phyloP scores from a whole-genome alignment of 2,797 vertebrate genomes.

The Phaenicophaeus curvirostris region DNA sequence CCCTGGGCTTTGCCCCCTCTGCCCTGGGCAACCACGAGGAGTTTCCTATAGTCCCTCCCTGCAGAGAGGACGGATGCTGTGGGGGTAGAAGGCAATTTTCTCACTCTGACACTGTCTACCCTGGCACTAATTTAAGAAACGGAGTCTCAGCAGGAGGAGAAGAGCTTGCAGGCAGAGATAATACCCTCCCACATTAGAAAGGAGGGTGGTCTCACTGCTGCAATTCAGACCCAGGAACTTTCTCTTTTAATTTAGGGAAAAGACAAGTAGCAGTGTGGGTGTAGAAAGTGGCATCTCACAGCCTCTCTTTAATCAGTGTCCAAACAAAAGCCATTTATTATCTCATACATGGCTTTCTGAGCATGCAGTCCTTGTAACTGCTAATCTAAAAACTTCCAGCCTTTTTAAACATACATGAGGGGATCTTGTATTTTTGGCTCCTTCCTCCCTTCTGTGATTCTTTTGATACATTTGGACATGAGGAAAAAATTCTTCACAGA shows the following conservation, averaged over 20 bases:
- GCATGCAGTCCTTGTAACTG: background rate
- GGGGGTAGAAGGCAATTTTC: background rate
- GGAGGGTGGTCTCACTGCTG: background rate
- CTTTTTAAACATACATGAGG: conserved; percentile 56
- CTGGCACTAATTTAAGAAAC: background rate
- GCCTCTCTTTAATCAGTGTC: conserved; percentile 34
- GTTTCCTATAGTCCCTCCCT: background rate
- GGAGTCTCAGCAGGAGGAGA: background rate
- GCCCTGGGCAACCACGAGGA: background rate
- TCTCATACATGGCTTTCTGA: background rate
- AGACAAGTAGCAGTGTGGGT: background rate
- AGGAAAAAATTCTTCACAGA: too few species aligned
- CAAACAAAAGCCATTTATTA: conserved; percentile 7
- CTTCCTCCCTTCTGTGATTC: background rate
- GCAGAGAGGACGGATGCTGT: background rate
- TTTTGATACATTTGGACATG: background rate
- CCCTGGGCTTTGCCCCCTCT: background rate
- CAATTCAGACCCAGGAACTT: background rate
- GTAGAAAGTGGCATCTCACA: background rate
- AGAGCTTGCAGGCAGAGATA: background rate
- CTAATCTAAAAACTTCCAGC: background rate
- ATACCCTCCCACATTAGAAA: background rate
- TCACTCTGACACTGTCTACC: background rate
- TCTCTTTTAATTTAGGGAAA: background rate
- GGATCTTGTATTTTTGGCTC: background rate